Evolutionary conservation across 2,888 invertebrate genomes (phyloP), one percentile per base, ranked within the genome.

Genomic region (Cordilura impudica): DNA sequence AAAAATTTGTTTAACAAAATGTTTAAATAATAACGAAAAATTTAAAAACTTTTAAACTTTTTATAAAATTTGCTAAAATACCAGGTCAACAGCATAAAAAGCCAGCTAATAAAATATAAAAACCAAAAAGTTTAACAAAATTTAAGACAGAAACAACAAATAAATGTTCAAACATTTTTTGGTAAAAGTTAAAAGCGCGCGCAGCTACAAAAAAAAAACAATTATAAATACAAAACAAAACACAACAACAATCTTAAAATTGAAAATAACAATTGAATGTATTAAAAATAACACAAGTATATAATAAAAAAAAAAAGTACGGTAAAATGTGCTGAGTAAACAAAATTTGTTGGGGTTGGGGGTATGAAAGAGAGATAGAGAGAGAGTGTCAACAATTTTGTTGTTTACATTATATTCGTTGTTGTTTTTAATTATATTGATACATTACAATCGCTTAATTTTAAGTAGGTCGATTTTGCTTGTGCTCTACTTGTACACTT

Each of bases 31-130:
- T 45, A 53, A 65, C 4, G 29, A 67, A 73, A 73, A 73, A 77
- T 70, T 61, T 79, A 86, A 78, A 86, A 87, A 86, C 86, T 85
- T 87, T 81, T 84, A 87, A 87, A 86, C 87, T 84, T 87, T 86
- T 86, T 87, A 87, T 86, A 87, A 86, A 87, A 87, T 86, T 86
- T 86, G 87, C 85, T 84, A 85, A 85, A 83, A 84, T 82, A 86
- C 83, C 83, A 86, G 86, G 86, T 82, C 81, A 78, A 8, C 86
- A 86, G 83, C 58, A 61, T n/a, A 35, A 51, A 54, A 7, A 7
- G 53, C 26, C 51, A 58, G 72, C 4, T 10, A 49, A 43, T 26
- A 45, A 60, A 60, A 45, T 26, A 26, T 21, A n/a, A 39, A 39
- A n/a, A n/a, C n/a, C 4, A 16, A 58, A 19, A 54, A 29, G 49